Percentiles rank a stretch among this genome's conserved stretches.
Evolutionary conservation across 2,113 vertebrate genomes (phyloP).

Genomic region (Bagarius yarrelli): DNA sequence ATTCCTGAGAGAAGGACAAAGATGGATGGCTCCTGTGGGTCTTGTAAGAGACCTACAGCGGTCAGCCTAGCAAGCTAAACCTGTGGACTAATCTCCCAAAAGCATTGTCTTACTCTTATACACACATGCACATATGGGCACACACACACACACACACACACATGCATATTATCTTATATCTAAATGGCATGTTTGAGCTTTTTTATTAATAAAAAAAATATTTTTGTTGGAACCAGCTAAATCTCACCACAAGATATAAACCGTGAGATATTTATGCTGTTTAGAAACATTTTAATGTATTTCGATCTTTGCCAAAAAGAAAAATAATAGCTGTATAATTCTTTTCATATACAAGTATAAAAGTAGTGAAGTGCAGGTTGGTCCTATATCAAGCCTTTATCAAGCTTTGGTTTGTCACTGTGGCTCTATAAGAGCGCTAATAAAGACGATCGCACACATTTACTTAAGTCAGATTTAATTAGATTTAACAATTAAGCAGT

Average conservation of each 20-base stretch:
- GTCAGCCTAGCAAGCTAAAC: conserved; percentile 34
- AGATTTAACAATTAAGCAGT: neutral
- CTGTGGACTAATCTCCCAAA: conserved; percentile 42
- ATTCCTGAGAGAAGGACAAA: conserved; percentile 72
- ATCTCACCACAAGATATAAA: neutral
- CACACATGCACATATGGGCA: conserved; percentile 17
- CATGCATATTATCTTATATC: neutral
- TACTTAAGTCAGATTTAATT: neutral
- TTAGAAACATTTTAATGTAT: neutral
- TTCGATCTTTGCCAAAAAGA: neutral
- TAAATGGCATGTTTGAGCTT: no score
- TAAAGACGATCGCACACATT: neutral
- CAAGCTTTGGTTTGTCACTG: neutral
- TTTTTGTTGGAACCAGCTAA: neutral
- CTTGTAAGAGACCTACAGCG: conserved; percentile 58
- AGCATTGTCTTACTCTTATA: neutral
- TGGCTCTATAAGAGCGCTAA: neutral
- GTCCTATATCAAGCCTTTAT: no score
- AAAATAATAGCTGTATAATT: neutral
- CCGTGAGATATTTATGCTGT: neutral
- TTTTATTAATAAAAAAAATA: neutral
- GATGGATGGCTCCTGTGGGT: conserved; percentile 70
- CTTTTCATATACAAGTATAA: neutral
- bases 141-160: neutral
- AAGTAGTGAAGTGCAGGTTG: no score